Conservation (phyloP, 2,888 invertebrate species). For the Agriopis marginaria region DNA sequence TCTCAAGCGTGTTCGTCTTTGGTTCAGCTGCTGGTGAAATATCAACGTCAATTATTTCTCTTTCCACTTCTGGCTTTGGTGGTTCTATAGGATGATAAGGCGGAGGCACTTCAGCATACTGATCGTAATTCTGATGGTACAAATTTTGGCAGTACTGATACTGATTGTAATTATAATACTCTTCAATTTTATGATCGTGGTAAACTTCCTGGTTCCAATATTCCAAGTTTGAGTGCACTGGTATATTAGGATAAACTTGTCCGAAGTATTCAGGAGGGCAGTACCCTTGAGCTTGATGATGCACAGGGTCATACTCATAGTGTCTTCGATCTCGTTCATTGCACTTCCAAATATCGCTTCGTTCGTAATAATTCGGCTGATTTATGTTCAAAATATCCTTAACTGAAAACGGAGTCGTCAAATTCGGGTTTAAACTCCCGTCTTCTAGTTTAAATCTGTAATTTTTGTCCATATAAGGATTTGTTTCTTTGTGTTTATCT, state of each 20-base stretch:
- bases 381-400: slow-evolving; percentile 78
- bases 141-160: slow-evolving; percentile 70
- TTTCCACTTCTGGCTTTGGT: slow-evolving; percentile 52
- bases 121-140: slow-evolving; percentile 73
- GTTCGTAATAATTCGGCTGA: slow-evolving; percentile 70
- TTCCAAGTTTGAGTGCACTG: slow-evolving; percentile 68
- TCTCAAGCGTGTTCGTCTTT: slow-evolving; percentile 37
- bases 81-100: slow-evolving; percentile 52
- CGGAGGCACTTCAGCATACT: slow-evolving; percentile 56
- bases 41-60: slow-evolving; percentile 45
- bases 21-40: slow-evolving; percentile 35
- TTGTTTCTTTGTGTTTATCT: slow-evolving; percentile 53
- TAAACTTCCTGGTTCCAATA: slow-evolving; percentile 74
- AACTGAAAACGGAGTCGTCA: slow-evolving; percentile 76
- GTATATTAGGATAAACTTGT: slow-evolving; percentile 68
- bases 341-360: slow-evolving; percentile 70
- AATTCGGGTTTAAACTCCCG: slow-evolving; percentile 50
- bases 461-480: slow-evolving; percentile 50
- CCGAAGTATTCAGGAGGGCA: slow-evolving; percentile 68
- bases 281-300: slow-evolving; percentile 65
- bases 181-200: slow-evolving; percentile 73
- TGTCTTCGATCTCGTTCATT: slow-evolving; percentile 63
- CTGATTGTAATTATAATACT: slow-evolving; percentile 71
- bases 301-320: slow-evolving; percentile 67
- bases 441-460: slow-evolving; percentile 69